phyloP scores from a whole-genome alignment of 2,113 vertebrate species.

The Saguinus imperator region DNA sequence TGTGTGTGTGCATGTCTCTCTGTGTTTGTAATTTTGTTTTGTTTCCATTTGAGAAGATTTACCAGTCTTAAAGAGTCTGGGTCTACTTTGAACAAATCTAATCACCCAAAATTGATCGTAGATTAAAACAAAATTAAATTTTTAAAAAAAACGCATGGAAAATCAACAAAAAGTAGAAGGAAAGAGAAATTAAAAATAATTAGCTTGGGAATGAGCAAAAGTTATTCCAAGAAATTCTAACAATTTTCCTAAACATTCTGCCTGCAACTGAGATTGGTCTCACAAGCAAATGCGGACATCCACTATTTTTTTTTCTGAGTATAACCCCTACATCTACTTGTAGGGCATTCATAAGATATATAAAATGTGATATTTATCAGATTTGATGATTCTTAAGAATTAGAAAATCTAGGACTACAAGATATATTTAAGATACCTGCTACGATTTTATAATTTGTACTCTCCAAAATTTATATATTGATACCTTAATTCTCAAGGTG shows the following conservation, averaged over 20 bases:
- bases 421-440: not conserved
- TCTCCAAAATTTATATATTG: not conserved
- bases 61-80: not conserved
- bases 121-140: not conserved
- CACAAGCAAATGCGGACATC: not conserved
- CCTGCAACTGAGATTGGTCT: not conserved
- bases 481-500: not conserved
- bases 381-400: conserved; percentile 10
- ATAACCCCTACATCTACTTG: not conserved
- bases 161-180: conserved; percentile 30
- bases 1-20: not conserved
- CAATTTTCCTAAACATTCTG: not conserved
- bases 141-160: not conserved
- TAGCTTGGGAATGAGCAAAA: not conserved
- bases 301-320: not conserved
- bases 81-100: not conserved
- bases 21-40: not conserved
- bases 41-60: conserved; percentile 2
- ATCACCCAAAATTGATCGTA: not conserved
- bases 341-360: not conserved
- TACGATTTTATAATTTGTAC: not conserved
- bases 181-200: not conserved
- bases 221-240: not conserved
- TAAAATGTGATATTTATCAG: conserved; percentile 26
- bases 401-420: conserved; percentile 20